Conservation (phyloP, 2,113 vertebrate genomes). For the Sciurus niger region DNA sequence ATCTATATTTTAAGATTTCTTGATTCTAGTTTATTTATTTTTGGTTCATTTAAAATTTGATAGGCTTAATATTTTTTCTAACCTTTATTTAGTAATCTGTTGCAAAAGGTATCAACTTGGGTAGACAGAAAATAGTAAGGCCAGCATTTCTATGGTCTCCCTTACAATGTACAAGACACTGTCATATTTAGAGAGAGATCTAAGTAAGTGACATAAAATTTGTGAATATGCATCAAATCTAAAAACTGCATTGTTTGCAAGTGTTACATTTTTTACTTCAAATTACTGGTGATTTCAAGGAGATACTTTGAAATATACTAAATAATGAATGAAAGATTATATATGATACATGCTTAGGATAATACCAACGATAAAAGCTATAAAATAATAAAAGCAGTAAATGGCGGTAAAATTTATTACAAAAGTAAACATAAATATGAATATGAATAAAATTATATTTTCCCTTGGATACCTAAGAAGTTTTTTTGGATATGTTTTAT, state of each 20-base stretch:
- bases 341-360: neutral
- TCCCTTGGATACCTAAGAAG: neutral
- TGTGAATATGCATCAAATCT: neutral
- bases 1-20: neutral
- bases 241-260: neutral
- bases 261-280: neutral
- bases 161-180: neutral
- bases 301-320: neutral
- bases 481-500: neutral
- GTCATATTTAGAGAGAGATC: neutral
- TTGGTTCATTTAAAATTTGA: neutral
- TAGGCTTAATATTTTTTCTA: too few species aligned
- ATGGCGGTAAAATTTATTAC: neutral
- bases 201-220: neutral
- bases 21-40: neutral
- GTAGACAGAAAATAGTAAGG: too few species aligned
- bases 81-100: too few species aligned
- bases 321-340: neutral
- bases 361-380: neutral
- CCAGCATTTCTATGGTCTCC: too few species aligned
- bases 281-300: neutral
- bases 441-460: neutral
- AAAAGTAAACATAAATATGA: neutral
- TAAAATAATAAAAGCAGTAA: neutral
- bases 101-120: too few species aligned